Evolutionary conservation across 2,113 vertebrate species (phyloP), one percentile per base, ranked within the genome.

Genomic region (Mormoops blainvillei): DNA sequence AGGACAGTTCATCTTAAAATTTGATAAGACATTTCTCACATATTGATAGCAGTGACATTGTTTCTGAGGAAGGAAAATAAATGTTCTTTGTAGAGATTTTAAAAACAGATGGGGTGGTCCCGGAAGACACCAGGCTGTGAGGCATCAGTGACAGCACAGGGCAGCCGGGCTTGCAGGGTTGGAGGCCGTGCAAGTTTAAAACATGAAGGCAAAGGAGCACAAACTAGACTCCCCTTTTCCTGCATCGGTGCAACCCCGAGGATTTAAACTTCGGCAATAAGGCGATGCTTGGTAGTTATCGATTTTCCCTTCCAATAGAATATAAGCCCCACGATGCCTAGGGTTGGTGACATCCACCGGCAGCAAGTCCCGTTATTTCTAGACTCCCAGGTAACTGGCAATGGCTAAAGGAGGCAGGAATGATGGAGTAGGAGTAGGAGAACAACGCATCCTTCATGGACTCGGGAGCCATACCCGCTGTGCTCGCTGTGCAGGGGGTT

Each of bases 11-110:
- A 89, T 61, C 95, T 84, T 83, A 14, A 89, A 78, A 31, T 65
- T 28, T 50, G 78, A 54, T 48, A 56, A 84, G 93, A 63, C 36
- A 48, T 82, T 80, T 91, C 70, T 71, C 85, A 82, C 93, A 58
- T 48, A 70, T n/a, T 67, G 91, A 88, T 93, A 86, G 87, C 54
- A 56, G 8, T 80, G 80, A 78, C 80, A 58, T 3, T 70, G 78
- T 73, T 88, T 87, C 26, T 56, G 9, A 20, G 58, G 73, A 56
- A 85, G 88, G 43, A 88, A 76, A 92, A 92, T 38, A 78, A 90
- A 54, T 77, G 63, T 78, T 90, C 71, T 81, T 41, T 70, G 45
- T 11, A 43, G 67, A 78, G 56, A 81, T 67, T 84, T 92, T 58
- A 13, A 56, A 71, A 93, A 19, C 6, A 67, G 86, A 82, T 4